Evolutionary conservation across 2,113 vertebrate genomes (phyloP).

Genomic region (Epinephelus moara): DNA sequence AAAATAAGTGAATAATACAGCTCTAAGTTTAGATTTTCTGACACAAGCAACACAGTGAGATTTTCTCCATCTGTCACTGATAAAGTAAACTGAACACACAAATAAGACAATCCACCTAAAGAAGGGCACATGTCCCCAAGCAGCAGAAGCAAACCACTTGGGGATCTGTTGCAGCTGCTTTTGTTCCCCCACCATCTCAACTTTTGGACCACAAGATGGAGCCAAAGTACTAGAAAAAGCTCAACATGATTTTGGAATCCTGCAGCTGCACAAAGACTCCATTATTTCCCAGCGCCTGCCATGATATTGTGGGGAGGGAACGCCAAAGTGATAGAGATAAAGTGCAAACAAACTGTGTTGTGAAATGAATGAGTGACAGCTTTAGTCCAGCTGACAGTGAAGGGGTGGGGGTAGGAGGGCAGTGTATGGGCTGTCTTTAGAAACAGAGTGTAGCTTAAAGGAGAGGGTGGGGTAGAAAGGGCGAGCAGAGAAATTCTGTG

Average conservation of each 20-base stretch:
- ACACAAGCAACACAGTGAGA: not conserved
- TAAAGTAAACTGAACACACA: not conserved
- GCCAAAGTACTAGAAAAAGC: slow-evolving; percentile 36
- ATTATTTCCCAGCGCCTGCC: slow-evolving; percentile 55
- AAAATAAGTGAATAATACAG: not conserved
- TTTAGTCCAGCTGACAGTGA: not conserved
- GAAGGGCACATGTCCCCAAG: not conserved
- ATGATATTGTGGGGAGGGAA: slow-evolving; percentile 18
- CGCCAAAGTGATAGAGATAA: slow-evolving; percentile 1
- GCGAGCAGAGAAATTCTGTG: slow-evolving; percentile 25
- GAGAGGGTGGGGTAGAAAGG: slow-evolving; percentile 33
- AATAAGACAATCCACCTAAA: not conserved
- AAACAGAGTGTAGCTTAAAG: slow-evolving; percentile 8
- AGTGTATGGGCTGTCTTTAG: not conserved
- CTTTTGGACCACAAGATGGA: slow-evolving; percentile 38
- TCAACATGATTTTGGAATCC: not conserved
- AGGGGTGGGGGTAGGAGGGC: too few relatives aligned
- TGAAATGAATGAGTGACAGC: slow-evolving; percentile 1
- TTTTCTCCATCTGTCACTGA: not conserved
- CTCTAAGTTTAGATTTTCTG: not conserved
- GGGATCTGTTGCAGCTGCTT: not conserved
- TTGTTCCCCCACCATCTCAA: not conserved
- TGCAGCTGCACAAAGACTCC: slow-evolving; percentile 56
- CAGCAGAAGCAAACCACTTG: not conserved
- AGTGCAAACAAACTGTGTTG: slow-evolving; percentile 23